Conservation (phyloP, 2,888 invertebrate species). For the Isotomurus palustris region DNA sequence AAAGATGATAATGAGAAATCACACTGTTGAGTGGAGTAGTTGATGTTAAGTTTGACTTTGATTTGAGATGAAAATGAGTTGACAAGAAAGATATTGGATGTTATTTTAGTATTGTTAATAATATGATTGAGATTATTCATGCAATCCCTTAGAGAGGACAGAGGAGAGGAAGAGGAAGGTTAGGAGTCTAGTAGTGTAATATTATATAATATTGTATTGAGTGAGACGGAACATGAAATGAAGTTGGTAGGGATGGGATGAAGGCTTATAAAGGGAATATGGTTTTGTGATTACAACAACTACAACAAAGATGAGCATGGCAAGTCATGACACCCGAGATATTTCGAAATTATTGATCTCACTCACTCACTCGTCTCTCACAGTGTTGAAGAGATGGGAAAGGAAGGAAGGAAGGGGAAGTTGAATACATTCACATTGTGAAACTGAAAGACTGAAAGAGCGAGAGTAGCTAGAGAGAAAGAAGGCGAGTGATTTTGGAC, state of each 20-base stretch:
- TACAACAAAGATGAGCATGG: slow-evolving; percentile 16
- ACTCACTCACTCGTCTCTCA: background rate
- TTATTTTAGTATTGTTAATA: background rate
- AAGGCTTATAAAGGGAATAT: background rate
- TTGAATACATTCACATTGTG: background rate
- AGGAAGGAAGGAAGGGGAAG: slow-evolving; percentile 5
- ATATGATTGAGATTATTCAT: slow-evolving; percentile 1
- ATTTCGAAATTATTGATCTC: slow-evolving; percentile 32
- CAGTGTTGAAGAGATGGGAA: background rate
- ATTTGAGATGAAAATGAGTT: background rate
- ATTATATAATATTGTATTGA: no score
- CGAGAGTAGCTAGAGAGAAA: no score
- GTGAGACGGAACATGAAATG: no score
- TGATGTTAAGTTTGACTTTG: background rate
- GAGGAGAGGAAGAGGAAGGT: no score
- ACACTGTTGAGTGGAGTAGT: background rate
- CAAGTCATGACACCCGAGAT: slow-evolving; percentile 30
- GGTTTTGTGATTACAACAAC: no score
- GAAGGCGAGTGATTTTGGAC: no score
- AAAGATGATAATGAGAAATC: background rate
- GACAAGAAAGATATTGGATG: background rate
- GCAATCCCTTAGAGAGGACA: background rate
- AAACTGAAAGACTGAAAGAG: no score
- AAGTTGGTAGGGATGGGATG: no score
- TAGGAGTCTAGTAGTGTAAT: no score